Conservation (phyloP, 2,888 invertebrate genomes). For the Arrhopalites spinosus region DNA sequence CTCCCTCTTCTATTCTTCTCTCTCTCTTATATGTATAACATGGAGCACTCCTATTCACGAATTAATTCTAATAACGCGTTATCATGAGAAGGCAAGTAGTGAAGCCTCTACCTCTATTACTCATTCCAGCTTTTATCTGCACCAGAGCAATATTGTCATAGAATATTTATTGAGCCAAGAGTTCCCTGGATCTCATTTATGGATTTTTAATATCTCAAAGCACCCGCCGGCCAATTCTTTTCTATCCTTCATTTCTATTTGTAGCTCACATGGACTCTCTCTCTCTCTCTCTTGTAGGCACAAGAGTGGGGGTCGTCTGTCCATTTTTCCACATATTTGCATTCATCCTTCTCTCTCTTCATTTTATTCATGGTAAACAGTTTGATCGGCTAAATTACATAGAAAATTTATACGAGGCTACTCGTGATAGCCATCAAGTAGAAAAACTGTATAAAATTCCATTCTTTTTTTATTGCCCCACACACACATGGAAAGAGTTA, state of each 20-base stretch:
- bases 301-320: background rate
- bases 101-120: constrained; percentile 34
- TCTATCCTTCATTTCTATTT: constrained; percentile 15
- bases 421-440: background rate
- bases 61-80: constrained; percentile 33
- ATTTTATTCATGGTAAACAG: background rate
- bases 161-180: constrained; percentile 45
- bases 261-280: no score
- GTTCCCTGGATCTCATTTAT: constrained; percentile 42
- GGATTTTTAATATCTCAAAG: constrained; percentile 49
- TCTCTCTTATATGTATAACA: background rate
- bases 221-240: constrained; percentile 40
- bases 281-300: background rate
- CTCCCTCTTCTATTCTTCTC: background rate
- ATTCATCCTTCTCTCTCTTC: background rate
- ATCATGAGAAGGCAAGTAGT: constrained; percentile 21
- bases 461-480: no score
- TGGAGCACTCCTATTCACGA: constrained; percentile 18
- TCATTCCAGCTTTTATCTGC: constrained; percentile 41
- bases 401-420: constrained; percentile 2
- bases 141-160: constrained; percentile 43
- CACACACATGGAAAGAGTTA: no score
- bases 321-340: background rate
- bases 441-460: background rate
- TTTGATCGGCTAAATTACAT: constrained; percentile 13